phyloP scores from a whole-genome alignment of 30 jellyfish, hydroid and myxozoan species.

The Pseudorhiza aurosa region DNA sequence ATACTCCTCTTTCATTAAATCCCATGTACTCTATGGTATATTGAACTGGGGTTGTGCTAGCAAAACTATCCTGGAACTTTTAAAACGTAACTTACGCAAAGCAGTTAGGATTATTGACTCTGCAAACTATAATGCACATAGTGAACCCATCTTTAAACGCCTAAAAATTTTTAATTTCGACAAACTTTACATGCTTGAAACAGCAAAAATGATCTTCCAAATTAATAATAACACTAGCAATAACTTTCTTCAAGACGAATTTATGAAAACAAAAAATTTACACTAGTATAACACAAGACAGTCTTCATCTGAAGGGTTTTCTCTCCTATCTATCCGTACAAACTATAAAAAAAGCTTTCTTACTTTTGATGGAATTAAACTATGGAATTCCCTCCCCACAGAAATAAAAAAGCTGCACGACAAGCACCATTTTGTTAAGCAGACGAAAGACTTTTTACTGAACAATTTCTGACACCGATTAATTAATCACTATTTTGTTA shows the following conservation, averaged over 20 bases:
- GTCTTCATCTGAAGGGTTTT: constrained; percentile 6
- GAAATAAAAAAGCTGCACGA: constrained; percentile 17
- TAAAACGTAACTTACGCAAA: constrained; percentile 38
- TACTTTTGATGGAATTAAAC: constrained; percentile 47
- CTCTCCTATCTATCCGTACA: constrained; percentile 35
- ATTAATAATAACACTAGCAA: constrained; percentile 7
- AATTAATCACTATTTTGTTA: too few relatives aligned
- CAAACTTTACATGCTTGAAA: constrained; percentile 42
- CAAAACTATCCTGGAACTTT: constrained; percentile 29
- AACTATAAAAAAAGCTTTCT: constrained; percentile 33
- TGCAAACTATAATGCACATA: constrained; percentile 41
- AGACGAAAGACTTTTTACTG: too few relatives aligned
- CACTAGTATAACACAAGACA: constrained; percentile 40
- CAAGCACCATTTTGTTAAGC: constrained; percentile 1
- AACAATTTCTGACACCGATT: too few relatives aligned
- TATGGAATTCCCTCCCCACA: constrained; percentile 42
- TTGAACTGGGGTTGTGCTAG: constrained; percentile 56
- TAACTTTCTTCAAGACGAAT: constrained; percentile 1
- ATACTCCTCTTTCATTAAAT: constrained; percentile 35
- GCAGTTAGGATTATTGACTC: constrained; percentile 39
- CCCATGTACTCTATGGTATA: constrained; percentile 28
- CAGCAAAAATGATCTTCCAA: constrained; percentile 46
- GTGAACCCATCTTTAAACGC: constrained; percentile 45
- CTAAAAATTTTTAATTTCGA: constrained; percentile 24
- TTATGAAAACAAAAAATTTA: constrained; percentile 33